Evolutionary conservation across 2,113 vertebrate genomes (phyloP), one percentile per base, ranked within the genome.

Genomic region (Phaethornis superciliosus): DNA sequence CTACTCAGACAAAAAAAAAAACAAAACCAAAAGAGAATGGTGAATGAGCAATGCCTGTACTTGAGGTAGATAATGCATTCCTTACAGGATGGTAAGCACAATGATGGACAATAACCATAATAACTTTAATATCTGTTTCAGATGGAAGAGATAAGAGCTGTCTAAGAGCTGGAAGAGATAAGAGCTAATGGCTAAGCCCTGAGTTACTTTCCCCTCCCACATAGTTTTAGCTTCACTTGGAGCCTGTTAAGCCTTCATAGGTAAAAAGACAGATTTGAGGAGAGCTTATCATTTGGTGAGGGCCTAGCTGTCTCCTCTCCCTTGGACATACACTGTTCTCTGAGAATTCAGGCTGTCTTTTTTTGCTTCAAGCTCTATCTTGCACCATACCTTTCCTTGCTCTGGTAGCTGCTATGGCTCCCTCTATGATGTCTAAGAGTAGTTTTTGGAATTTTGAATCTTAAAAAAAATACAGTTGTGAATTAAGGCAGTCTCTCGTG

Each of bases 381-480:
- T 80, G 10, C 7, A 42, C 4, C 5, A 33, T 47, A 46, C 7
- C 26, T 82, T 79, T 15, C 8, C 27, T 85, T 72, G 9, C 11
- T 77, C 35, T 84, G 10, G 6, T 49, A 44, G 9, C 15, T 70
- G 6, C 46, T 86, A 32, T 60, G 44, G 12, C 12, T 82, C 9
- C 37, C 5, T 58, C 21, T 42, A 42, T 32, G 8, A 54, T 13
- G 65, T 15, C 11, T n/a, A 19, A 51, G 16, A 63, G 24, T 15
- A 82, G 15, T 30, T 59, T 30, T 46, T n/a, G 12, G 42, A 56
- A 52, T 54, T 83, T 79, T 85, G 4, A 13, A 67, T 56, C 17
- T 56, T 33, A 26, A 52, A 62, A 59, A 37, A 19, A 65, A 30
- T 20, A 12, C 1, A n/a, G 0, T 3, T 40, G 7, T 8, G 9